These are phyloP conservation scores for Megalops cyprinoides DNA, from an alignment of 2,797 vertebrate genomes.

Conservation along the genomic window DNA sequence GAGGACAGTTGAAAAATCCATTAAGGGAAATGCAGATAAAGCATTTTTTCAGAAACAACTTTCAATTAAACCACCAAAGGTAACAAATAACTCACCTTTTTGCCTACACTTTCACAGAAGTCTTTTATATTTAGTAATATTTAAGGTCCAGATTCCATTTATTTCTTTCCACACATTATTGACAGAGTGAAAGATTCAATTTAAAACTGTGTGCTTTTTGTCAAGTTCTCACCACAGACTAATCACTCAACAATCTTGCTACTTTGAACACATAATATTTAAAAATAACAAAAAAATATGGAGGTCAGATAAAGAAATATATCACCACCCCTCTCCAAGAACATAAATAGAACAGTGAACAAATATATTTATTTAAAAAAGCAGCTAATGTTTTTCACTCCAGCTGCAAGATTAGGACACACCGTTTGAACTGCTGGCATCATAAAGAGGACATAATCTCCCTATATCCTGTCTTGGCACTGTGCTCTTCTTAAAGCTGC, in stretches of 20 bases:
- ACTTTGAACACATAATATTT: too few relatives aligned
- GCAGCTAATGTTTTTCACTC: too few relatives aligned
- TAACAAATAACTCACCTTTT: background rate
- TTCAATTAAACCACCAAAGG: background rate
- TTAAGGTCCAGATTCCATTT: background rate
- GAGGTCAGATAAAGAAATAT: too few relatives aligned
- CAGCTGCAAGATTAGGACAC: background rate
- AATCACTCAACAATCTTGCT: too few relatives aligned
- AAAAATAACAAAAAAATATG: too few relatives aligned
- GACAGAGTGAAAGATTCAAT: background rate
- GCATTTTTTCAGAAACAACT: background rate
- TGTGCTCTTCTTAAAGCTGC: background rate
- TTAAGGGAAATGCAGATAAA: background rate
- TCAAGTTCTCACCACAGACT: too few relatives aligned
- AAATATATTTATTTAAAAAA: too few relatives aligned
- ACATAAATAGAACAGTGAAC: too few relatives aligned
- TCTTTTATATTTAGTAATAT: background rate
- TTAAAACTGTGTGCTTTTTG: too few relatives aligned
- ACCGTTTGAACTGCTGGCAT: background rate
- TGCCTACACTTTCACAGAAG: background rate
- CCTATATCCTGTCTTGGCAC: background rate
- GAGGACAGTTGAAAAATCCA: conserved; percentile 5
- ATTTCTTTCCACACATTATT: background rate
- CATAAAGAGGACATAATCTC: background rate
- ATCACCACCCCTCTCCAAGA: too few relatives aligned